Evolutionary conservation across 2,113 vertebrate species (phyloP).

Genomic region (Malurus melanocephalus): DNA sequence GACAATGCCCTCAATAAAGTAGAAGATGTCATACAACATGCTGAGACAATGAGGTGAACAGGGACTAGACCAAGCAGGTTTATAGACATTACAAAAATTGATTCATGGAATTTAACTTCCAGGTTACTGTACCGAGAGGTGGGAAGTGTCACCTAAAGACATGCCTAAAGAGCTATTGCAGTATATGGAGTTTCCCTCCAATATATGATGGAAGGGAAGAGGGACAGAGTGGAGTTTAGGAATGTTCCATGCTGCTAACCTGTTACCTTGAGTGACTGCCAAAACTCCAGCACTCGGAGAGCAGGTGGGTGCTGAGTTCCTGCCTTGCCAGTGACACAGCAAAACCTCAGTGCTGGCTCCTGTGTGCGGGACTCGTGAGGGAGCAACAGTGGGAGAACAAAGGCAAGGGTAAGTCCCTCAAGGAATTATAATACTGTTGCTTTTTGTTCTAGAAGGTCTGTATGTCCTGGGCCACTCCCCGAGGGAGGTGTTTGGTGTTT

Average conservation of each 20-base stretch:
- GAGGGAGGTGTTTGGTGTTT: not conserved
- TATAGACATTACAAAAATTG: not conserved
- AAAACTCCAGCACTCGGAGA: not conserved
- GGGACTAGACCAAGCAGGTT: not conserved
- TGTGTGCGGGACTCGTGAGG: rapidly evolving
- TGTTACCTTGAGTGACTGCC: not conserved
- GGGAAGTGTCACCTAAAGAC: not conserved
- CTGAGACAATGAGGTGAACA: not conserved
- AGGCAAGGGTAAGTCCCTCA: not conserved
- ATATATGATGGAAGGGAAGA: not conserved
- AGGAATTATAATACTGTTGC: not conserved
- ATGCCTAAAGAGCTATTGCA: not conserved
- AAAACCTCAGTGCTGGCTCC: not conserved
- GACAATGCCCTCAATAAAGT: not conserved
- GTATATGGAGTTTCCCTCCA: rapidly evolving
- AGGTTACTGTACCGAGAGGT: not conserved
- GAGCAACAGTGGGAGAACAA: not conserved
- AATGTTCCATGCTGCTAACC: not conserved
- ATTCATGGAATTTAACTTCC: not conserved
- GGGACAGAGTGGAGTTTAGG: not conserved
- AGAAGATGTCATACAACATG: rapidly evolving
- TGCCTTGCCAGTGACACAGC: not conserved
- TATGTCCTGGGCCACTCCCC: not conserved
- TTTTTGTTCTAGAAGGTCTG: not conserved
- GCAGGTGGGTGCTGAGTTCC: not conserved